These are phyloP conservation scores for Platanista minor DNA, from an alignment of 2,113 vertebrate species.

Conservation along the genomic window DNA sequence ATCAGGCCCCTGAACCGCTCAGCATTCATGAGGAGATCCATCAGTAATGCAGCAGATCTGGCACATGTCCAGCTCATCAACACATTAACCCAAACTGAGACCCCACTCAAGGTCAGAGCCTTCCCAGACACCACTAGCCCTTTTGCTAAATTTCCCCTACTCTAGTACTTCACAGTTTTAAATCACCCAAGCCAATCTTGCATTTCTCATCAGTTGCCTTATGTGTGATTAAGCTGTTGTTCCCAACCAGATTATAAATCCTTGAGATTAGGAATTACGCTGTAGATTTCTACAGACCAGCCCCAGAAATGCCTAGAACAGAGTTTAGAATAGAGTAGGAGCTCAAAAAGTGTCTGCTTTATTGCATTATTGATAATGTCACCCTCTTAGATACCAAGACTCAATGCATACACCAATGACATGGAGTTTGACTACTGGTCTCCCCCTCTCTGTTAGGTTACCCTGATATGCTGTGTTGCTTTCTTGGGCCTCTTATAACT, in stretches of 20 bases:
- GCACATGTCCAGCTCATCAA: slow-evolving; percentile 68
- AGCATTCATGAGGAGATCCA: slow-evolving; percentile 68
- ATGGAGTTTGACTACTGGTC: not conserved
- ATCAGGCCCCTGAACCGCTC: slow-evolving; percentile 71
- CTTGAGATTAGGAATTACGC: not conserved
- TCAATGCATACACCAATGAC: not conserved
- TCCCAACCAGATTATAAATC: not conserved
- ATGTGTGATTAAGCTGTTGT: not conserved
- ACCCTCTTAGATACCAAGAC: not conserved
- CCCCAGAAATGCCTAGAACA: not conserved
- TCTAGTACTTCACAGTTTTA: not conserved
- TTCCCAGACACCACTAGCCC: not conserved
- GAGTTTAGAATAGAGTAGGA: not conserved
- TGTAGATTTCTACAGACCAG: not conserved
- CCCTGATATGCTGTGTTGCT: not conserved
- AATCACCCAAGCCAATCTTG: not conserved
- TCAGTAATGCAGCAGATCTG: slow-evolving; percentile 69
- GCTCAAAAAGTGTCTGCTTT: not conserved
- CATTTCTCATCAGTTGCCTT: not conserved
- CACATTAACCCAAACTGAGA: not conserved
- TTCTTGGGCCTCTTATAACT: not conserved
- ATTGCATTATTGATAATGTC: not conserved
- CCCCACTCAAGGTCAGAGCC: not conserved
- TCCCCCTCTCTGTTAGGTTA: not conserved
- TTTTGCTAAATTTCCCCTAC: not conserved